Base-by-base conservation (phyloP, 2,888 invertebrate genomes). In the Ramazzottius varieornatus region DNA sequence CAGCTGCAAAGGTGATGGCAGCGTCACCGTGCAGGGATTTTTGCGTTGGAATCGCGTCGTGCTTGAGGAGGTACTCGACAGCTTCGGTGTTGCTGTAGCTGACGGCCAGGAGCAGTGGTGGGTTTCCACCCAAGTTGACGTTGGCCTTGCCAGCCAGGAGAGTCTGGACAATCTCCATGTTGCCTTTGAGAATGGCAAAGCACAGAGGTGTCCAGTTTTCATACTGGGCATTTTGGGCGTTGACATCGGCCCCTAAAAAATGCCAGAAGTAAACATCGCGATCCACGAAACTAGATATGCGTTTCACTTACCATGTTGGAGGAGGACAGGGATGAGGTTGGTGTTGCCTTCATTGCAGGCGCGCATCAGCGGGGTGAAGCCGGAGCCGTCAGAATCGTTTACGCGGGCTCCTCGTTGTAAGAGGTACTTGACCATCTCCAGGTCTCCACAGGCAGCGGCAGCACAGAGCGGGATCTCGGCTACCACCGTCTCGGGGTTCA, bases 321-420 rank as follows among this genome's bases (percentile, higher is more conserved):
- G 2, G 20, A 64, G 34, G 29, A 64, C 46, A 24, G 40, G 46
- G 33, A 64, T 32, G 1, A 64, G n/a, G 2, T 24, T 2, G 4
- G 29, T 33, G 34, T 46, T n/a, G 40, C 65, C 65, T 64, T 64
- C 46, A 13, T 64, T 34, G 65, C 65, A 64, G 34, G 65, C 65
- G 20, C 65, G 46, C 65, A 64, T 64, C 33, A 64, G 46, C 1
- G 65, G 65, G 20, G 34, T 64, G 20, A 64, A 46, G 32, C 65
- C 65, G 32, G 20, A 29, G 1, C 29, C 8, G 32, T 64, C 65
- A 2, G 33, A 29, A 20, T 32, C 8, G 46, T 64, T 32, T 2
- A 46, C 46, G 33, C 33, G 32, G 32, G 65, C 65, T 29, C 65
- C 65, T 2, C 65, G 8, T 24, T 32, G 29, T 2, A 64, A 4